phyloP scores from a whole-genome alignment of 2,113 vertebrate genomes.

The Aramus guarauna region DNA sequence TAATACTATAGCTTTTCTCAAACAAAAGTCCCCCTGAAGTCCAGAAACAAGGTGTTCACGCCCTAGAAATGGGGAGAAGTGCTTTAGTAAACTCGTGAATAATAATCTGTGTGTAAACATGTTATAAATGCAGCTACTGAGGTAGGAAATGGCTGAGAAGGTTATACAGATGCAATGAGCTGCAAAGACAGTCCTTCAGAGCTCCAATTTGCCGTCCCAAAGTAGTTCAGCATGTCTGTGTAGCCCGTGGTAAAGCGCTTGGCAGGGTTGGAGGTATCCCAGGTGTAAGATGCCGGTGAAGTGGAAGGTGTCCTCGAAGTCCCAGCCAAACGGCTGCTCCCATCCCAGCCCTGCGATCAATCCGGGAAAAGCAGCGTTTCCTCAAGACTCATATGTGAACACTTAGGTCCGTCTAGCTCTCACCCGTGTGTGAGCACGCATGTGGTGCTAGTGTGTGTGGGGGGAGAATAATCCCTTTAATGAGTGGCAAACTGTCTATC shows the following conservation, averaged over 20 bases:
- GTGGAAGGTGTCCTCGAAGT: too few relatives aligned
- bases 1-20: background rate
- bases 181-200: background rate
- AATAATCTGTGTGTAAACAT: background rate
- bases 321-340: background rate
- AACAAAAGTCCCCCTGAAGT: background rate
- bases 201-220: rapidly evolving
- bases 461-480: background rate
- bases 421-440: rapidly evolving
- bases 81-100: background rate
- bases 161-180: rapidly evolving
- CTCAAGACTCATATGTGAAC: background rate
- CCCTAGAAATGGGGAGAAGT: background rate
- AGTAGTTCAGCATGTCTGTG: background rate
- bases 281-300: background rate
- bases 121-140: background rate
- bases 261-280: rapidly evolving
- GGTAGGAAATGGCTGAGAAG: background rate
- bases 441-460: background rate
- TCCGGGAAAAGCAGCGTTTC: background rate
- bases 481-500: background rate
- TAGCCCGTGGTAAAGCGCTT: rapidly evolving
- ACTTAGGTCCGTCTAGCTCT: background rate
- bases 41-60: background rate
- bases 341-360: rapidly evolving